A percentile compares a stretch with the other conserved stretches of the same genome.
Conservation (phyloP, 2,888 invertebrate genomes). For the Perithous albicinctus region DNA sequence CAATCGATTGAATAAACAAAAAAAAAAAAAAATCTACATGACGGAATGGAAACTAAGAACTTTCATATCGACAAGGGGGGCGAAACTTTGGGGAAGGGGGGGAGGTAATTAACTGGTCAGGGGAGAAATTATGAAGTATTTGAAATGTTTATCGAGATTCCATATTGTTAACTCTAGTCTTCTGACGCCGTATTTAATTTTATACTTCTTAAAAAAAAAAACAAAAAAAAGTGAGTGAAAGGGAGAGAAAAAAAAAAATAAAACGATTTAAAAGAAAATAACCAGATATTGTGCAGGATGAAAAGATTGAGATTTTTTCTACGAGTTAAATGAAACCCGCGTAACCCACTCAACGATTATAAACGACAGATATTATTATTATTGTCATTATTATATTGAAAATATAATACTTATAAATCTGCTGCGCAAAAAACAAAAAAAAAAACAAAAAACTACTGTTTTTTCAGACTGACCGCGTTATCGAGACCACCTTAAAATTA, state of each 20-base stretch:
- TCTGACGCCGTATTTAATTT: slow-evolving; percentile 71
- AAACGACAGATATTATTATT: slow-evolving; percentile 62
- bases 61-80: background rate
- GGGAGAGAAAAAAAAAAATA: slow-evolving; percentile 15
- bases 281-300: slow-evolving; percentile 28
- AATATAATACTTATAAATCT: slow-evolving; percentile 46
- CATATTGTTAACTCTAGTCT: slow-evolving; percentile 76
- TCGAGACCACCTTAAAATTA: slow-evolving; percentile 43
- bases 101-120: slow-evolving; percentile 32
- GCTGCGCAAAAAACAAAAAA: slow-evolving; percentile 26
- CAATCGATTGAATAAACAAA: background rate
- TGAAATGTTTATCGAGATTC: slow-evolving; percentile 77
- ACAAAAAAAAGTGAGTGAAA: no score
- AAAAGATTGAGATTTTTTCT: slow-evolving; percentile 33
- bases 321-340: slow-evolving; percentile 49
- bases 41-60: slow-evolving; percentile 18
- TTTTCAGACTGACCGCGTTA: slow-evolving; percentile 39
- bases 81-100: background rate
- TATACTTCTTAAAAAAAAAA: slow-evolving; percentile 65
- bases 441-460: background rate
- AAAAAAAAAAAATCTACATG: slow-evolving; percentile 14
- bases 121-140: slow-evolving; percentile 74
- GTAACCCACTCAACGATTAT: slow-evolving; percentile 52
- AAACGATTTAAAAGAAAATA: slow-evolving; percentile 26
- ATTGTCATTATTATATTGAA: slow-evolving; percentile 52